phyloP scores from a whole-genome alignment of 2,113 vertebrate genomes.

The Epinephelus cyanopodus region DNA sequence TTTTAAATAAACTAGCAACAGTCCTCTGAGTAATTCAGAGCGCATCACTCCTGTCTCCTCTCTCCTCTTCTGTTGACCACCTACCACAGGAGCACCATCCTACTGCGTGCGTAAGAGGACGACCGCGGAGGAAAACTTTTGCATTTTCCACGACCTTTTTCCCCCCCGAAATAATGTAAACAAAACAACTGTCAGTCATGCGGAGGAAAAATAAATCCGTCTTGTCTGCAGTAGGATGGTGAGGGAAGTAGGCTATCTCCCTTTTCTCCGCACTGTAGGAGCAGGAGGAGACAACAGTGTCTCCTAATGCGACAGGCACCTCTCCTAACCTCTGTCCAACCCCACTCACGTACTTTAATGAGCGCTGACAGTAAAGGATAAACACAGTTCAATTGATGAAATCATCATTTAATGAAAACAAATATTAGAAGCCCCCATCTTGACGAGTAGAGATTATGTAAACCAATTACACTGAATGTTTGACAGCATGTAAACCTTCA shows the following conservation, averaged over 20 bases:
- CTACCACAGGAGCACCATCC: constrained; percentile 17
- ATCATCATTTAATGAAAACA: background rate
- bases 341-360: background rate
- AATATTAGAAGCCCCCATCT: background rate
- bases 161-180: constrained; percentile 11
- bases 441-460: background rate
- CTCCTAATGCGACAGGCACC: constrained; percentile 54
- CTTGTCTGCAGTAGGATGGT: constrained; percentile 31
- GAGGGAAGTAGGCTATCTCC: constrained; percentile 23
- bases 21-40: constrained; percentile 61
- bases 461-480: background rate
- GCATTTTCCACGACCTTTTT: constrained; percentile 41
- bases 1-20: constrained; percentile 47
- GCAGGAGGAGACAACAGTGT: constrained; percentile 46
- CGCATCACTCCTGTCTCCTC: constrained; percentile 58
- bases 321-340: constrained; percentile 56
- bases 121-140: constrained; percentile 54
- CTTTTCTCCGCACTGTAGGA: constrained; percentile 12
- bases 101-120: constrained; percentile 25
- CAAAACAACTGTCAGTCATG: constrained; percentile 35
- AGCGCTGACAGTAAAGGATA: background rate
- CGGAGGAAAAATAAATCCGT: background rate
- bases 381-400: background rate
- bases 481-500: background rate
- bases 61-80: constrained; percentile 40